Evolutionary conservation across 2,113 vertebrate species (phyloP).

Genomic region (Macquaria ambigua): DNA sequence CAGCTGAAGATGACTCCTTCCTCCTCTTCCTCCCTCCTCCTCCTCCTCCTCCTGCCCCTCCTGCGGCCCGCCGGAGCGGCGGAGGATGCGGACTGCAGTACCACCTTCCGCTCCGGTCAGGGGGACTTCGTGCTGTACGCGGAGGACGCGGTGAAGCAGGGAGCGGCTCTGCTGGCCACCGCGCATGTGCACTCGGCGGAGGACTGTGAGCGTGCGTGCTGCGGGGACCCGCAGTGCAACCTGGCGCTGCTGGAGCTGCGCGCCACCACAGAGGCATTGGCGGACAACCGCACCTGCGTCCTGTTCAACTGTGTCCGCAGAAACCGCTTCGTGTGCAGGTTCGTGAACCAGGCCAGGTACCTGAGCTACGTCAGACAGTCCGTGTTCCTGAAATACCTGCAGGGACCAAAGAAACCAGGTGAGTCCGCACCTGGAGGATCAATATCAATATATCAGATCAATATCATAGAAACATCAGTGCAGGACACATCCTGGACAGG

Average conservation of each 20-base stretch:
- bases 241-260: constrained; percentile 86
- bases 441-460: background rate
- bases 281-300: constrained; percentile 79
- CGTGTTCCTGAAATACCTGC: constrained; percentile 82
- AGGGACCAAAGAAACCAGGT: constrained; percentile 35
- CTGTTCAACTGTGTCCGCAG: constrained; percentile 91
- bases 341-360: constrained; percentile 86
- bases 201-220: constrained; percentile 89
- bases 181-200: constrained; percentile 58
- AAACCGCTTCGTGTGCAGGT: constrained; percentile 89
- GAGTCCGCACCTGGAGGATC: constrained; percentile 2
- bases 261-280: constrained; percentile 34
- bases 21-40: background rate
- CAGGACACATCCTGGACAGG: no score
- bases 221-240: constrained; percentile 84
- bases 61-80: background rate
- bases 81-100: constrained; percentile 27
- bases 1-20: background rate
- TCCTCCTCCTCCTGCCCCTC: constrained; percentile 6
- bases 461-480: background rate
- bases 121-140: constrained; percentile 88
- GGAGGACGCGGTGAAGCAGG: constrained; percentile 86
- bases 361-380: constrained; percentile 81
- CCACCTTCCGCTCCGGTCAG: constrained; percentile 77
- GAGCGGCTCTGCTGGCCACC: constrained; percentile 87